Evolutionary conservation across 2,113 vertebrate species (phyloP).

Genomic region (Melanostigma gelatinosum): DNA sequence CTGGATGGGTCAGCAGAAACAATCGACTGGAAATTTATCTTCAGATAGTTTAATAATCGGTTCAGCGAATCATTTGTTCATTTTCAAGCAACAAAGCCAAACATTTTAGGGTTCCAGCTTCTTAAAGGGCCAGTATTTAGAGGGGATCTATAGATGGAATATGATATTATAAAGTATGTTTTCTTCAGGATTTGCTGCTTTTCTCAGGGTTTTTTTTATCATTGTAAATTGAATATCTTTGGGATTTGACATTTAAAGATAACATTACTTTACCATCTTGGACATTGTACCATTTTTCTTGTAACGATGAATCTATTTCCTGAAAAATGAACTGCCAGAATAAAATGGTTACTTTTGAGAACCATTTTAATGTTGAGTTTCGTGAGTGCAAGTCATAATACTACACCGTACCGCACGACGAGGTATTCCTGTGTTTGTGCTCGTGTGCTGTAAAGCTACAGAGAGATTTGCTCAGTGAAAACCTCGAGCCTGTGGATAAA

Average conservation of each 20-base stretch:
- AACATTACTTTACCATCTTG: neutral
- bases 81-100: too few relatives aligned
- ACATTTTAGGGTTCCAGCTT: too few relatives aligned
- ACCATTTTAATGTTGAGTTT: neutral
- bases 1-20: too few relatives aligned
- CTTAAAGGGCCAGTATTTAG: too few relatives aligned
- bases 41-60: too few relatives aligned
- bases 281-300: neutral
- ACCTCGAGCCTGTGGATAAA: slow-evolving; percentile 22
- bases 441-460: neutral
- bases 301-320: neutral
- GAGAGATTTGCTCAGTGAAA: slow-evolving; percentile 3
- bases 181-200: neutral
- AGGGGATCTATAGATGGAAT: too few relatives aligned
- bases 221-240: neutral
- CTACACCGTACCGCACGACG: neutral
- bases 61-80: too few relatives aligned
- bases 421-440: neutral
- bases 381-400: neutral
- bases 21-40: too few relatives aligned
- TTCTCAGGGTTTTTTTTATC: neutral
- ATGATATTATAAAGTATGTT: too few relatives aligned
- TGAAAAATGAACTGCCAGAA: neutral
- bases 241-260: neutral
- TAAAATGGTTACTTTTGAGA: neutral